Evolutionary conservation across 2,888 invertebrate species (phyloP).

Genomic region (Thymelicus acteon): DNA sequence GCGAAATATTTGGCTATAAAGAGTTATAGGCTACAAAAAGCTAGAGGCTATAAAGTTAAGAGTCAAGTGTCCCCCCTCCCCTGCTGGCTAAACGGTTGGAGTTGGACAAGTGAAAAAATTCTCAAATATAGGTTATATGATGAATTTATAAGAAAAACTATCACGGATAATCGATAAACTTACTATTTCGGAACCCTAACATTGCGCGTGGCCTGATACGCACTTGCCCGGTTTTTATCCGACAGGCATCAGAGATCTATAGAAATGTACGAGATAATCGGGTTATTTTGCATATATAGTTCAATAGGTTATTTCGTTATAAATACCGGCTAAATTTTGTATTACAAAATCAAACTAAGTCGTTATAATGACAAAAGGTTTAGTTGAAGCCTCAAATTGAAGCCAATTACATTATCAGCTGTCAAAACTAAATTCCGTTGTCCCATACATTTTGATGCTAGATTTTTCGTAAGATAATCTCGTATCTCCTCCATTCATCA

Average conservation of each 20-base stretch:
- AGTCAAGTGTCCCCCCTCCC: no score
- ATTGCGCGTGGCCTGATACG: no score
- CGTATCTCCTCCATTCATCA: neutral
- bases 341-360: neutral
- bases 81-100: no score
- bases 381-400: neutral
- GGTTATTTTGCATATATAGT: neutral
- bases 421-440: neutral
- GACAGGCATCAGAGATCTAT: neutral
- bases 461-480: no score
- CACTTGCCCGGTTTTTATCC: neutral
- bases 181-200: no score
- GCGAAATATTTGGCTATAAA: no score
- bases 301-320: neutral
- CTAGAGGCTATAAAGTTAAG: no score
- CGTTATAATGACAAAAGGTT: neutral
- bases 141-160: no score
- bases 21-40: no score
- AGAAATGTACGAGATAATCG: neutral
- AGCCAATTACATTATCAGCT: neutral
- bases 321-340: neutral
- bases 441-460: neutral
- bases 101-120: no score
- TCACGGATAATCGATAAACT: no score
- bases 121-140: no score